Conservation (phyloP, 92 coral and sea anemone species). For the Epizoanthus scotinus region DNA sequence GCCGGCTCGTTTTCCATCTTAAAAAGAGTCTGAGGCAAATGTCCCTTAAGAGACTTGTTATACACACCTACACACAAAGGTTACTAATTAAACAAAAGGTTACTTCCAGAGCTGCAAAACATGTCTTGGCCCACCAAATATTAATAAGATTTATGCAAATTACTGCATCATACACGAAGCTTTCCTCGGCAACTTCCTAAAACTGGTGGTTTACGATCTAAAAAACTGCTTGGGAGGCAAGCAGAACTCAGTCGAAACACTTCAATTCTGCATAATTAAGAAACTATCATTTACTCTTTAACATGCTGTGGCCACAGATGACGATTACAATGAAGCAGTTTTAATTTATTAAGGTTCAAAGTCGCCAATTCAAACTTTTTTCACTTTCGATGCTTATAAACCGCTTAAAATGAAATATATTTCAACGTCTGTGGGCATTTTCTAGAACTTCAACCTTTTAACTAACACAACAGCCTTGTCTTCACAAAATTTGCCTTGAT, state of each 20-base stretch:
- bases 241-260: slow-evolving; percentile 28
- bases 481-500: slow-evolving; percentile 9
- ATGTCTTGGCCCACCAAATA: slow-evolving; percentile 4
- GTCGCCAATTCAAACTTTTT: background rate
- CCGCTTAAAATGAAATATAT: background rate
- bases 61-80: slow-evolving; percentile 25
- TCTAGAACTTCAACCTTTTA: slow-evolving; percentile 31
- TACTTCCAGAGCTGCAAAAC: slow-evolving; percentile 19
- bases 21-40: background rate
- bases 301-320: slow-evolving; percentile 4
- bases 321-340: slow-evolving; percentile 13
- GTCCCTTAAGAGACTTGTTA: background rate
- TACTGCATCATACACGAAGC: slow-evolving; percentile 20
- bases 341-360: slow-evolving; percentile 14
- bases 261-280: background rate
- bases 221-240: slow-evolving; percentile 27
- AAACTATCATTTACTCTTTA: slow-evolving; percentile 13
- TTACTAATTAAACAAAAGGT: slow-evolving; percentile 25
- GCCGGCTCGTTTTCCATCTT: background rate
- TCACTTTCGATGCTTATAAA: slow-evolving; percentile 14
- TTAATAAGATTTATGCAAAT: slow-evolving; percentile 30
- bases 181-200: slow-evolving; percentile 33
- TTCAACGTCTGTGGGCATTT: slow-evolving; percentile 29
- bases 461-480: slow-evolving; percentile 14
- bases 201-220: slow-evolving; percentile 11